Conservation (phyloP, 2,888 invertebrate genomes). For the Furcula furcula region DNA sequence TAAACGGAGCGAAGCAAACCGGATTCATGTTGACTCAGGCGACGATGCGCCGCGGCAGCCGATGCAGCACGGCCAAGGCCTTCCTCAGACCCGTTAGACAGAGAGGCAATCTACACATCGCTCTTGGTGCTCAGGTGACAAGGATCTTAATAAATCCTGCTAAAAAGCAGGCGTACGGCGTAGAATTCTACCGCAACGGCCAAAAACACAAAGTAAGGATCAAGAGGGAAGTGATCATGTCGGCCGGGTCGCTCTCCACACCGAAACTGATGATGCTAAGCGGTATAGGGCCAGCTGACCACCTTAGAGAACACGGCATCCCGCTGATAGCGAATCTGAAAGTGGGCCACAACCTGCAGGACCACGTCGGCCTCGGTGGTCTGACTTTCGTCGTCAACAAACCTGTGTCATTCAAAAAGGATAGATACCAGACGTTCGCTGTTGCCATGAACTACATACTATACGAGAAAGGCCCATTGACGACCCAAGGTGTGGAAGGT, state of each 20-base stretch:
- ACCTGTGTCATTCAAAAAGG: constrained; percentile 89
- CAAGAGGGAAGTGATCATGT: constrained; percentile 90
- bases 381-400: constrained; percentile 91
- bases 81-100: constrained; percentile 91
- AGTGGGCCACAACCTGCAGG: constrained; percentile 93
- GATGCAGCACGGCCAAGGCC: constrained; percentile 94
- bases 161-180: constrained; percentile 87
- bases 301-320: constrained; percentile 86
- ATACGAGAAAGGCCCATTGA: constrained; percentile 91
- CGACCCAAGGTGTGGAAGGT: constrained; percentile 92
- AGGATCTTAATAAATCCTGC: constrained; percentile 86
- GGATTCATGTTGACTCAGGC: constrained; percentile 94
- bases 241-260: constrained; percentile 93
- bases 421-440: constrained; percentile 88
- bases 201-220: constrained; percentile 85
- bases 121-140: constrained; percentile 88
- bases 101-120: constrained; percentile 89
- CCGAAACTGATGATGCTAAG: constrained; percentile 96
- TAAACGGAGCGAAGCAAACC: constrained; percentile 91
- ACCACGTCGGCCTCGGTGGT: constrained; percentile 93
- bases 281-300: constrained; percentile 91
- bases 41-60: constrained; percentile 90
- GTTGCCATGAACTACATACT: constrained; percentile 91
- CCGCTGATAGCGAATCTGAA: constrained; percentile 88
- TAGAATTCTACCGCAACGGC: constrained; percentile 87